Conservation (phyloP, 2,888 invertebrate genomes). For the Morpho deidamia region DNA sequence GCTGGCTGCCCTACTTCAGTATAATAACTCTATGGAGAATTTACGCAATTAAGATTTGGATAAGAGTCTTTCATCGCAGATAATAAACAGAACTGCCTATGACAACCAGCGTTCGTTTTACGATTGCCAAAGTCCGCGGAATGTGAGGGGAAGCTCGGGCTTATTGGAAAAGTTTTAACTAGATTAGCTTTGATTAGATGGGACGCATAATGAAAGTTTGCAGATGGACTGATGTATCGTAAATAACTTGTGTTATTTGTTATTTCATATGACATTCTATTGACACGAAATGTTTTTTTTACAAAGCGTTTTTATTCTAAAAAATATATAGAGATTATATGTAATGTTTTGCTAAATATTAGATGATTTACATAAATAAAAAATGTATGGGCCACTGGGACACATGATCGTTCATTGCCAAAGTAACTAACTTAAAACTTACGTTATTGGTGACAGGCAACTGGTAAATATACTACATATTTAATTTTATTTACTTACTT, state of each 20-base stretch:
- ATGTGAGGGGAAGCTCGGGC: constrained; percentile 47
- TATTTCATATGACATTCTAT: constrained; percentile 25
- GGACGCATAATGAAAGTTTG: constrained; percentile 30
- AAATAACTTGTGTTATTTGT: constrained; percentile 46
- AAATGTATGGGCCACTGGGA: too few species aligned
- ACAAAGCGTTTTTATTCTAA: too few species aligned
- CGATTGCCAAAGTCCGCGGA: constrained; percentile 33
- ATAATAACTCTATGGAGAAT: too few species aligned
- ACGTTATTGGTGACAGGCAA: too few species aligned
- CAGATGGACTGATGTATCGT: constrained; percentile 42
- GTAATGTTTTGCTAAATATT: too few species aligned
- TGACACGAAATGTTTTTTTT: neutral
- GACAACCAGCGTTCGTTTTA: constrained; percentile 30
- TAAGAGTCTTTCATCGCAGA: neutral
- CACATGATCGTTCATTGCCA: too few species aligned
- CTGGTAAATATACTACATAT: too few species aligned
- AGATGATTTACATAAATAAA: too few species aligned
- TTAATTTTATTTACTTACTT: too few species aligned
- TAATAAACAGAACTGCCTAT: constrained; percentile 22
- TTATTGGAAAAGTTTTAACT: constrained; percentile 78
- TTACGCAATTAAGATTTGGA: neutral
- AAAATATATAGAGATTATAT: too few species aligned
- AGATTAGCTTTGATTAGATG: constrained; percentile 62
- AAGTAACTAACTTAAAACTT: too few species aligned
- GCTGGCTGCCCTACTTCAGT: neutral